A percentile compares a stretch with the other conserved stretches of the same genome.
Conservation (phyloP, 2,797 vertebrate species). For the Neoniphon sammara region DNA sequence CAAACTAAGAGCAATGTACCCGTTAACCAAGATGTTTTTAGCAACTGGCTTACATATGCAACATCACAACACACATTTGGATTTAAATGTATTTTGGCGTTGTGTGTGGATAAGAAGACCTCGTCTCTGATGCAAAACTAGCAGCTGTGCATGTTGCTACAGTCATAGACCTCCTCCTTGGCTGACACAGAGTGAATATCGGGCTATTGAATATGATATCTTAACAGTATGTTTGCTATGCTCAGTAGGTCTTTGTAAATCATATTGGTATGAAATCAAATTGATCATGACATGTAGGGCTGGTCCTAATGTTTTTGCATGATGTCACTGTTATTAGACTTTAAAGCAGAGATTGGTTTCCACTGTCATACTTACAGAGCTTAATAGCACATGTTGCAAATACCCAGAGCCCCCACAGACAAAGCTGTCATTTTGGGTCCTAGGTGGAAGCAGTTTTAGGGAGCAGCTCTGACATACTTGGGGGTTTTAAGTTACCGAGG, state of each 20-base stretch:
- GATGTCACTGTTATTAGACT: conserved; percentile 20
- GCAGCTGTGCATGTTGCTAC: not conserved
- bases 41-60: conserved; percentile 35
- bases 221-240: conserved; percentile 18
- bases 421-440: conserved; percentile 29
- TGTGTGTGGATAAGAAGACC: conserved; percentile 19
- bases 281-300: conserved; percentile 23
- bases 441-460: not conserved
- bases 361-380: conserved; percentile 8
- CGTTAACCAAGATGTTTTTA: conserved; percentile 54
- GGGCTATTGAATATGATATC: conserved; percentile 15
- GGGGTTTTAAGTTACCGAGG: conserved; percentile 44
- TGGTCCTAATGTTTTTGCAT: conserved; percentile 2
- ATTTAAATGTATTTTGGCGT: conserved; percentile 13
- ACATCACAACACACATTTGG: conserved; percentile 30
- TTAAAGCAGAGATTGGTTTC: conserved; percentile 17
- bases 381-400: conserved; percentile 3
- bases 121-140: not conserved
- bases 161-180: not conserved
- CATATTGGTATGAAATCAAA: conserved; percentile 19
- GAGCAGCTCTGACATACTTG: conserved; percentile 31
- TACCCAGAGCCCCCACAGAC: conserved; percentile 1
- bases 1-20: conserved; percentile 21
- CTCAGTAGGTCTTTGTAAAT: conserved; percentile 18
- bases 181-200: not conserved